These are phyloP conservation scores for Ganaspis sp. DNA, from an alignment of 1,140 invertebrate genomes.

Conservation along the genomic window DNA sequence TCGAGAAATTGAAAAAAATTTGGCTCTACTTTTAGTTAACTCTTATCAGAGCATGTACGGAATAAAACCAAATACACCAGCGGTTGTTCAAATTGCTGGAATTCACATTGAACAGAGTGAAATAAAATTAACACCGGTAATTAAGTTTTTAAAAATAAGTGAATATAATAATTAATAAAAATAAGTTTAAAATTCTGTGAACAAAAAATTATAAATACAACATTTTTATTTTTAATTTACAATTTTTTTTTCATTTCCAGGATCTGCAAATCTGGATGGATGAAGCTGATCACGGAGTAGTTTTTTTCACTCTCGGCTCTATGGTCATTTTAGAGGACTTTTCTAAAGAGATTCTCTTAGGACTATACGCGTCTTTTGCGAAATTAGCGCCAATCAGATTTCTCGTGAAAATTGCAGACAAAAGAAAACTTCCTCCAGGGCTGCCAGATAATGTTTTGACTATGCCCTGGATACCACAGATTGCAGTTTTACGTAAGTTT, in stretches of 20 bases:
- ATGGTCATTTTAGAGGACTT: constrained; percentile 79
- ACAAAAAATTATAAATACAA: constrained; percentile 42
- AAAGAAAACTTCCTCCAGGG: too few relatives aligned
- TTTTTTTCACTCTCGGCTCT: constrained; percentile 84
- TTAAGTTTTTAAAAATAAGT: too few relatives aligned
- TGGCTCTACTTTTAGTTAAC: too few relatives aligned
- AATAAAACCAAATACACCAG: too few relatives aligned
- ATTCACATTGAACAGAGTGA: too few relatives aligned
- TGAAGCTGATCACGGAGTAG: constrained; percentile 81
- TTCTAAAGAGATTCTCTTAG: constrained; percentile 66
- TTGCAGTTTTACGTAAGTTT: constrained; percentile 80
- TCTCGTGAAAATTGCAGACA: constrained; percentile 51
- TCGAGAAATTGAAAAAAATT: too few relatives aligned
- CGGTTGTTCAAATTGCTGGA: too few relatives aligned
- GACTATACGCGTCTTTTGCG: constrained; percentile 47
- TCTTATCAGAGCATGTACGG: too few relatives aligned
- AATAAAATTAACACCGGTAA: too few relatives aligned
- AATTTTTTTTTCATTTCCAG: constrained; percentile 54
- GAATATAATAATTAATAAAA: too few relatives aligned
- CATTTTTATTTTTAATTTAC: too few relatives aligned
- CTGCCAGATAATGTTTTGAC: constrained; percentile 80
- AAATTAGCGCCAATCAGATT: constrained; percentile 52
- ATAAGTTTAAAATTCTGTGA: constrained; percentile 56
- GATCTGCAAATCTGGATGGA: constrained; percentile 81
- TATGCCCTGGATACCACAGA: constrained; percentile 80